phyloP scores from a whole-genome alignment of 2,888 invertebrate genomes.

The Coecobrya sp. region DNA sequence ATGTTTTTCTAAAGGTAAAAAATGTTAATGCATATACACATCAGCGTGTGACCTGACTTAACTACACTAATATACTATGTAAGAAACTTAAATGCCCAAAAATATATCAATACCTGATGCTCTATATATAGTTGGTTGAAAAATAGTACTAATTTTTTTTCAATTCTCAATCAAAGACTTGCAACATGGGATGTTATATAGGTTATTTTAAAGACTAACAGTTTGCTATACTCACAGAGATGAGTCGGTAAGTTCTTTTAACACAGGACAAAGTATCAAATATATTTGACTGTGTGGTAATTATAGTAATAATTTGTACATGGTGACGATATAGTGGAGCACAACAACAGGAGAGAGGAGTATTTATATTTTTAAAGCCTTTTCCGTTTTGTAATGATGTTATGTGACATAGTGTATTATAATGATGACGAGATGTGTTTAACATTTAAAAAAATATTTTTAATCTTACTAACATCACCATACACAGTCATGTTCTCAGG shows the following conservation, averaged over 20 bases:
- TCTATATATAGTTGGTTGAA: background rate
- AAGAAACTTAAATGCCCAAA: no score
- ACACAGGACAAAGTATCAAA: no score
- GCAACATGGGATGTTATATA: background rate
- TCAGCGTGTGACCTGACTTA: no score
- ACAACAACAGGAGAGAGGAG: background rate
- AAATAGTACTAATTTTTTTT: background rate
- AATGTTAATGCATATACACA: no score
- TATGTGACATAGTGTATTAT: background rate
- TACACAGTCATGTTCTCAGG: background rate
- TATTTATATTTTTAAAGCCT: background rate
- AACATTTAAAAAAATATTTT: background rate
- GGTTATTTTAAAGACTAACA: no score
- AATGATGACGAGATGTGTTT: background rate
- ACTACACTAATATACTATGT: no score
- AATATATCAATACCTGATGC: background rate
- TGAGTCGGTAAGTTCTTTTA: no score
- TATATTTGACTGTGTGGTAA: no score
- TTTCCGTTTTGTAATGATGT: background rate
- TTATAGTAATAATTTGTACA: no score
- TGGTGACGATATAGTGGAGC: no score
- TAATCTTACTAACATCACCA: background rate
- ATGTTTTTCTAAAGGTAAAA: no score
- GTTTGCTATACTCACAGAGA: no score
- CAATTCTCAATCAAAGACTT: constrained; percentile 5